Base-by-base conservation (phyloP, 2,888 invertebrate species). In the Gerosis bhagava region DNA sequence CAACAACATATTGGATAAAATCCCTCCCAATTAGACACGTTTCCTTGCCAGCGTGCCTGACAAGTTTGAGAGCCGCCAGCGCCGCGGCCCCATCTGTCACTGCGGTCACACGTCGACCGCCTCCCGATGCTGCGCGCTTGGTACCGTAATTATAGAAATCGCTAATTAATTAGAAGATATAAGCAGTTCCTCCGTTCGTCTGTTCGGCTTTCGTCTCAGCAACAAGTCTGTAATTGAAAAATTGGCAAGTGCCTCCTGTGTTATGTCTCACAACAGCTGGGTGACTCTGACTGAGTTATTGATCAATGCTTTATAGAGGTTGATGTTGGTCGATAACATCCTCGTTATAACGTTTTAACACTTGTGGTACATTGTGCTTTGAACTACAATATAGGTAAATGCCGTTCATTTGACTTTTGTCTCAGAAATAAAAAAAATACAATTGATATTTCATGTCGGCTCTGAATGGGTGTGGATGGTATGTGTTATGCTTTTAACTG, bases 41-140 rank as follows among this genome's bases (percentile, higher is more conserved):
- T 77, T 73, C 69, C 73, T 71, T 58, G 59, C 54, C 54, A 67
- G 63, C 64, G 69, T 68, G 70, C 70, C 70, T 48, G 57, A 53
- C 67, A 66, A 75, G 54, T 53, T 77, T 79, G 76, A 77, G 71
- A 68, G 61, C 67, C 71, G 81, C 83, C 81, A 77, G 76, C 74
- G 73, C 67, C 69, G 70, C 83, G 84, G 83, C 67, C 73, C 70
- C 83, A 84, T 84, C 81, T 82, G 83, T 86, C 86, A 78, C 70
- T 28, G 46, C 60, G 70, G 83, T 82, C 83, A 24, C 39, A 63
- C 61, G 57, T 69, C 67, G 65, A 71, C 78, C 70, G 77, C 77
- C 71, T 72, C 73, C 64, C 59, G 60, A 69, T 67, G 63, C 65
- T 66, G 71, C 71, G 62, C 65, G 52, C 57, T 58, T 59, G 56